These are phyloP conservation scores for Osmoderma eremita DNA, from an alignment of 2,888 invertebrate genomes.

Conservation along the genomic window DNA sequence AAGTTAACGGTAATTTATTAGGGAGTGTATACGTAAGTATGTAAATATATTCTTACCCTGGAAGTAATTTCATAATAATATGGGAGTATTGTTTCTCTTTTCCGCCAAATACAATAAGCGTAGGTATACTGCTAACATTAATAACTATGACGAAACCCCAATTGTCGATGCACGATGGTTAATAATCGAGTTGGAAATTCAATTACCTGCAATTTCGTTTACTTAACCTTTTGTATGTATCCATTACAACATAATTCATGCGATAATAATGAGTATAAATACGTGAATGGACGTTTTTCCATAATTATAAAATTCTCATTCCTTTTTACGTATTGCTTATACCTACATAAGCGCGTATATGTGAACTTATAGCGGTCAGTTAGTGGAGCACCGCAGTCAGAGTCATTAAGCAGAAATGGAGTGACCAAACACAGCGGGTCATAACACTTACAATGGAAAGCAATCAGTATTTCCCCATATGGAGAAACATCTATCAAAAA, in stretches of 20 bases:
- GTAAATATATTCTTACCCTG: constrained; percentile 6
- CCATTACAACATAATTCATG: constrained; percentile 2
- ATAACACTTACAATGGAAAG: constrained; percentile 13
- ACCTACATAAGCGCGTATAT: background rate
- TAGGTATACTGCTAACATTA: constrained; percentile 9
- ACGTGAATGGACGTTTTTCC: background rate
- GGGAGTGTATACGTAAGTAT: constrained; percentile 4
- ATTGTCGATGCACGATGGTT: constrained; percentile 1
- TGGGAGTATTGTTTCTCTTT: background rate
- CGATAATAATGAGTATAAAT: background rate
- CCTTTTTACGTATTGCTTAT: background rate
- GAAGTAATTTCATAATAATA: constrained; percentile 18
- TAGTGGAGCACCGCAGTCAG: constrained; percentile 2
- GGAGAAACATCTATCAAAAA: background rate
- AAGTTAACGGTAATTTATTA: constrained; percentile 5
- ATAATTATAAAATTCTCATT: background rate
- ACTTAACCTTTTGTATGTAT: constrained; percentile 9
- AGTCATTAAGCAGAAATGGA: constrained; percentile 1
- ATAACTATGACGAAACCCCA: constrained; percentile 15
- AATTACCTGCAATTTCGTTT: constrained; percentile 20
- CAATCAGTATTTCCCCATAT: too few relatives aligned
- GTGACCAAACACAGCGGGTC: constrained; percentile 3
- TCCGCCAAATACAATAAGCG: constrained; percentile 9
- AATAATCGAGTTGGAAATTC: constrained; percentile 19
- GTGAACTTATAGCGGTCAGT: background rate